Evolutionary conservation across 2,113 vertebrate genomes (phyloP).

Genomic region (Coracopsis vasa): DNA sequence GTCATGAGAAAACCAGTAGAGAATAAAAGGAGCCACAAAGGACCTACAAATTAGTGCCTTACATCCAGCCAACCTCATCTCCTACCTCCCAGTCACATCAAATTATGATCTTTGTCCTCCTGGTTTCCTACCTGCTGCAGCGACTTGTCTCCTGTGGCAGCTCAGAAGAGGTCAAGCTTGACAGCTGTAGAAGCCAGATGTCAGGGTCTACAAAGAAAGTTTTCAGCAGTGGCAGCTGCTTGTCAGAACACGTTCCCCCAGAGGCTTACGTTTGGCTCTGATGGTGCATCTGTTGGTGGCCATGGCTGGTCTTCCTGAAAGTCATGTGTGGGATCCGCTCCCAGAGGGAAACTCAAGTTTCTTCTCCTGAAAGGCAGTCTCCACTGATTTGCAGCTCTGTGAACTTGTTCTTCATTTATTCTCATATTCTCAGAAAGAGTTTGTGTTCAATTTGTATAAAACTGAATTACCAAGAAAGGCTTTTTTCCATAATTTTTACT

Average conservation of each 20-base stretch:
- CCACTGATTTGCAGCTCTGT: background rate
- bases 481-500: background rate
- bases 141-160: background rate
- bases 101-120: background rate
- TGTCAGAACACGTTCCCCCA: background rate
- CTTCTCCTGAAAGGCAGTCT: background rate
- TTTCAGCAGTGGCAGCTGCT: slow-evolving; percentile 48
- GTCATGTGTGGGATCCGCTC: background rate
- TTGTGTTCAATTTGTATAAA: background rate
- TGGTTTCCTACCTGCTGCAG: background rate
- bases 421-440: background rate
- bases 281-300: background rate
- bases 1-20: background rate
- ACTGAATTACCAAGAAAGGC: background rate
- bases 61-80: background rate
- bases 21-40: background rate
- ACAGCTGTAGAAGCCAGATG: slow-evolving; percentile 40
- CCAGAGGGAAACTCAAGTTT: slow-evolving; percentile 7
- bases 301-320: slow-evolving; percentile 1
- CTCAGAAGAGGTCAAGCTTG: background rate
- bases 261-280: background rate
- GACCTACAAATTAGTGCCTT: background rate
- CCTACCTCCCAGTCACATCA: background rate
- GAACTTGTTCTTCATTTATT: background rate
- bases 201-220: slow-evolving; percentile 11